Evolutionary conservation across 2,797 vertebrate genomes (phyloP), one percentile per base, ranked within the genome.

Genomic region (Notoglanidium macrostoma): DNA sequence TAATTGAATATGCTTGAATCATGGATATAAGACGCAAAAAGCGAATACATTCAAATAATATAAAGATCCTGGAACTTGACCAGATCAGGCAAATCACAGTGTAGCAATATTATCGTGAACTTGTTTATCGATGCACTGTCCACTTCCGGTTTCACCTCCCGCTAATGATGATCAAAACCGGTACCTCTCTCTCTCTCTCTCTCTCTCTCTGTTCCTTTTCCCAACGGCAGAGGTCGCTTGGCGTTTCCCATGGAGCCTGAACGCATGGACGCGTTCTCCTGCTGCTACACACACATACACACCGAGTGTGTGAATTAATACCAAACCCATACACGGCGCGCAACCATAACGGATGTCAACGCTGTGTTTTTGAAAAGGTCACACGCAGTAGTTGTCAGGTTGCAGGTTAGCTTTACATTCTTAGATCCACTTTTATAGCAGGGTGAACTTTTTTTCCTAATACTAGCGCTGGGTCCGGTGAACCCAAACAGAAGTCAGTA

Each of bases 221-320:
- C 92, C 90, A 55, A 92, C 96, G 89, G 91, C 94, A 96, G 95
- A 95, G 95, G 96, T 95, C 96, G 95, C 95, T 93, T 94, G 91
- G 93, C 94, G 91, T 93, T 85, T 89, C 72, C 89, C 82, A 95
- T 86, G 92, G 61, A 68, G 4, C 29, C n/a, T 11, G 70, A 94
- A 90, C 93, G 93, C 93, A 92, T 90, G 91, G 91, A 91, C 91
- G 91, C 92, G 46, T 14, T 54, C 63, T 93, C 93, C 93, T 93
- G 89, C 93, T 92, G 14, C 81, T 67, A 90, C 92, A 93, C 84
- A 5, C 57, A 35, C 35, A 35, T 2, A 35, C 35, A 35, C 35
- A 35, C 3, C 3, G 46, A 32, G 26, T 51, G 81, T 54, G 29
- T 83, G 85, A 21, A 68, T 78, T 67, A 78, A 77, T 51, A 72